Percentiles rank a stretch among this genome's conserved stretches.
Conservation (phyloP, 2,888 invertebrate species). For the Nycteola revayana region DNA sequence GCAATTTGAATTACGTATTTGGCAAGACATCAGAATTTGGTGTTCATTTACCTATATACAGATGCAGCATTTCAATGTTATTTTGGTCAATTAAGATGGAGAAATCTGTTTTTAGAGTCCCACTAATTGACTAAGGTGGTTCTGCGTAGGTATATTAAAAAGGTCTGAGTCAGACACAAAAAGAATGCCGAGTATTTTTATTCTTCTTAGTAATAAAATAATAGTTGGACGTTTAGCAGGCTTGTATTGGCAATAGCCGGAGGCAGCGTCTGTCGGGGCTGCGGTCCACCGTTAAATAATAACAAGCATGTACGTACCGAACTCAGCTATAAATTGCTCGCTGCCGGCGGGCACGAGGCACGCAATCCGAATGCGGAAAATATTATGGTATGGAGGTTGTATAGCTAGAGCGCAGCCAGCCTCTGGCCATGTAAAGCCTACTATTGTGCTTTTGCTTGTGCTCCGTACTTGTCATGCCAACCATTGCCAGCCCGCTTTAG, state of each 20-base stretch:
- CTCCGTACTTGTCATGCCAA: conserved; percentile 38
- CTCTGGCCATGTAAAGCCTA: conserved; percentile 49
- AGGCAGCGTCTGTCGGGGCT: conserved; percentile 55
- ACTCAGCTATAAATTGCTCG: conserved; percentile 75
- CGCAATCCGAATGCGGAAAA: conserved; percentile 80
- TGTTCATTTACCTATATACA: conserved; percentile 40
- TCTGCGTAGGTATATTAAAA: conserved; percentile 8
- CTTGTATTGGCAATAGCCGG: conserved; percentile 62
- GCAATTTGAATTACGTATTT: conserved; percentile 60
- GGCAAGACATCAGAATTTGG: conserved; percentile 50
- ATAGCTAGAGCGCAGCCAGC: conserved; percentile 39
- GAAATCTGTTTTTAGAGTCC: conserved; percentile 13
- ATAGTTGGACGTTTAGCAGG: conserved; percentile 56
- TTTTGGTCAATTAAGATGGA: conserved; percentile 27
- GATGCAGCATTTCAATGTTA: conserved; percentile 18
- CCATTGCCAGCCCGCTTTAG: conserved; percentile 9
- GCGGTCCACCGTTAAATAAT: conserved; percentile 70
- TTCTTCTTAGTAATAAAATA: conserved; percentile 47
- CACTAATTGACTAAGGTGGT: background rate
- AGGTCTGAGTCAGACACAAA: conserved; percentile 11
- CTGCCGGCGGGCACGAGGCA: conserved; percentile 76
- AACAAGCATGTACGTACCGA: conserved; percentile 62
- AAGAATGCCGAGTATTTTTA: conserved; percentile 19
- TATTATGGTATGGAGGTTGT: conserved; percentile 38
- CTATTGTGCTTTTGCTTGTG: conserved; percentile 49